A percentile compares a stretch with the other conserved stretches of the same genome.
These are phyloP conservation scores for Phoenoteleia sp. DNA, from an alignment of 2,888 invertebrate genomes.

Conservation along the genomic window DNA sequence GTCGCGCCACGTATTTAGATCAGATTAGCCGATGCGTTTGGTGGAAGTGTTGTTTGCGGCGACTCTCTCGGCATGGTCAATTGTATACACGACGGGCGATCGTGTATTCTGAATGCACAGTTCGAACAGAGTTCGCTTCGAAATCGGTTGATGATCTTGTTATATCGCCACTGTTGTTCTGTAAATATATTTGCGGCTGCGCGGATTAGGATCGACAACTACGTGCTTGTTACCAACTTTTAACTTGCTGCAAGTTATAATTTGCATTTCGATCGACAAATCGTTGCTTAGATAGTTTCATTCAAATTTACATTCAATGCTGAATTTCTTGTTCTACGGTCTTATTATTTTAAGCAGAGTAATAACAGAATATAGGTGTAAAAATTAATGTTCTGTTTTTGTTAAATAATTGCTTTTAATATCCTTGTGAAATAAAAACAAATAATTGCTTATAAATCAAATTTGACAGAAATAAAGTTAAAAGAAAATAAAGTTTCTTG, in stretches of 20 bases:
- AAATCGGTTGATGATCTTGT: slow-evolving; percentile 81
- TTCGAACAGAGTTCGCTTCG: slow-evolving; percentile 61
- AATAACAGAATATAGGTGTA: too few relatives aligned
- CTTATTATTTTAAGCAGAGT: too few relatives aligned
- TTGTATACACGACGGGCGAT: slow-evolving; percentile 55
- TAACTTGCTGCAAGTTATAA: slow-evolving; percentile 36
- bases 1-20: slow-evolving; percentile 79
- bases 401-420: too few relatives aligned
- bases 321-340: too few relatives aligned
- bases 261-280: slow-evolving; percentile 49
- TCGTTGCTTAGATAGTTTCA: neutral
- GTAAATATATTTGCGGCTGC: slow-evolving; percentile 82
- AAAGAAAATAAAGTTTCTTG: too few relatives aligned
- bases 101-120: slow-evolving; percentile 56
- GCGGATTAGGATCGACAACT: slow-evolving; percentile 78
- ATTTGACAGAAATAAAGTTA: too few relatives aligned
- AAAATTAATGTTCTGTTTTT: too few relatives aligned
- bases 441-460: too few relatives aligned
- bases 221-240: slow-evolving; percentile 64
- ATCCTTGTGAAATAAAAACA: too few relatives aligned
- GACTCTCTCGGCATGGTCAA: slow-evolving; percentile 73
- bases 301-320: too few relatives aligned
- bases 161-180: slow-evolving; percentile 80
- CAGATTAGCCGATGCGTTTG: slow-evolving; percentile 79
- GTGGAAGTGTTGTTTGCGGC: slow-evolving; percentile 78